Percentiles rank a stretch among this genome's conserved stretches.
Evolutionary conservation across 2,888 invertebrate species (phyloP).

Genomic region (Andrena marginata): DNA sequence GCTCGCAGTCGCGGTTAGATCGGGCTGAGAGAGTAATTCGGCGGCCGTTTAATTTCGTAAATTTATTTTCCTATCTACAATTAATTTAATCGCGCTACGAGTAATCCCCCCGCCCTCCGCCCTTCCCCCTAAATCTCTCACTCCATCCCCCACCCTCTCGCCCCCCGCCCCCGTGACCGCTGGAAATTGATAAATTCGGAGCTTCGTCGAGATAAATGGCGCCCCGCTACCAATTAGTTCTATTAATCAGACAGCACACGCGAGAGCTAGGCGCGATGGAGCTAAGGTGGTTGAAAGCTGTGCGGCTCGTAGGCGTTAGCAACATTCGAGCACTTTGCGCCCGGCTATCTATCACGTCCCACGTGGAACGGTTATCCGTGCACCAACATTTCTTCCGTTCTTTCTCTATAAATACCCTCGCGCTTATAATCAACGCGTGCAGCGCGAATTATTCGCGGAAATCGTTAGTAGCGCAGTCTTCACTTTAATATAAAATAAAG

Average conservation of each 20-base stretch:
- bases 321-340: conserved; percentile 42
- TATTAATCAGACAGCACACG: conserved; percentile 33
- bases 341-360: conserved; percentile 54
- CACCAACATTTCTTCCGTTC: conserved; percentile 12
- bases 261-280: background rate
- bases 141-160: background rate
- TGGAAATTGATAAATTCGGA: conserved; percentile 53
- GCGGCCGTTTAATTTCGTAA: conserved; percentile 43
- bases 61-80: conserved; percentile 48
- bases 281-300: conserved; percentile 1
- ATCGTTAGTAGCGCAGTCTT: background rate
- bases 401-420: conserved; percentile 23
- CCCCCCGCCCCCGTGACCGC: background rate
- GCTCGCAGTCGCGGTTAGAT: background rate
- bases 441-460: conserved; percentile 39
- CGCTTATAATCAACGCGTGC: conserved; percentile 45
- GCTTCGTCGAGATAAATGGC: conserved; percentile 37
- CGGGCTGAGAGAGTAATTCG: conserved; percentile 38
- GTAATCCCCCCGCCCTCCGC: background rate
- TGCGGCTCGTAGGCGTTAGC: conserved; percentile 38
- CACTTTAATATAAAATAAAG: background rate
- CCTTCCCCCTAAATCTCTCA: background rate
- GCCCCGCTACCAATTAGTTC: conserved; percentile 41
- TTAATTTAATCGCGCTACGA: conserved; percentile 43
- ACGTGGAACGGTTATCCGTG: conserved; percentile 39